Percentiles rank a stretch among this genome's conserved stretches.
These are phyloP conservation scores for Magallana angulata DNA, from an alignment of 1,140 invertebrate species.

Conservation along the genomic window DNA sequence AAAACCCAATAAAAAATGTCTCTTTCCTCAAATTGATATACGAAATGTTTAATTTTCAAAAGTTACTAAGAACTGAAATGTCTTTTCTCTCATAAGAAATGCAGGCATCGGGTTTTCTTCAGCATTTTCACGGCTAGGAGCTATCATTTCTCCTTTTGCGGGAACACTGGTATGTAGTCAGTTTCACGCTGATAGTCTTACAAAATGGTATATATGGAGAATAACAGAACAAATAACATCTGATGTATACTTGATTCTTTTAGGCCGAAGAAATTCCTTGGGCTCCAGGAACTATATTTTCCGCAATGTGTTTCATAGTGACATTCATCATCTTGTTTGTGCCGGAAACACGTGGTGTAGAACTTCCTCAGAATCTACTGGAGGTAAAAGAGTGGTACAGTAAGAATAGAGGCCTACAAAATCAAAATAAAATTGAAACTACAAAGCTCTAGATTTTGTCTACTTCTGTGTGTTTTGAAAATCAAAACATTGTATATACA, in stretches of 20 bases:
- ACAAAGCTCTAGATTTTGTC: neutral
- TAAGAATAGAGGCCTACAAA: slow-evolving; percentile 1
- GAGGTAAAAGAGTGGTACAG: slow-evolving; percentile 59
- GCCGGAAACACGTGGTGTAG: slow-evolving; percentile 59
- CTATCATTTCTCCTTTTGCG: slow-evolving; percentile 59
- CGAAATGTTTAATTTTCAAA: neutral
- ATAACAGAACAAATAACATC: too few species aligned
- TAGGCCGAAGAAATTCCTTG: slow-evolving; percentile 55
- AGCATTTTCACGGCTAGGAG: slow-evolving; percentile 54
- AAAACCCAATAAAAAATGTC: too few species aligned
- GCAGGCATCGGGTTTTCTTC: slow-evolving; percentile 59
- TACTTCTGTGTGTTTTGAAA: too few species aligned
- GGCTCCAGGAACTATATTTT: slow-evolving; percentile 60
- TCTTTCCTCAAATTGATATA: too few species aligned
- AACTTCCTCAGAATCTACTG: slow-evolving; percentile 56
- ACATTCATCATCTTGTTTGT: slow-evolving; percentile 40
- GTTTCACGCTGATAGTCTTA: neutral
- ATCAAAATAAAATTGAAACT: neutral
- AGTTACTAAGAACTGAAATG: too few species aligned
- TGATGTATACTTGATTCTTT: too few species aligned
- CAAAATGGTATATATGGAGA: too few species aligned
- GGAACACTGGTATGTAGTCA: slow-evolving; percentile 45
- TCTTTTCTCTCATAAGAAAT: slow-evolving; percentile 39
- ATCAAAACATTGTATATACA: too few species aligned
- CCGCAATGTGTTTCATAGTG: slow-evolving; percentile 54